Percentiles rank a stretch among this genome's conserved stretches.
These are phyloP conservation scores for Castor canadensis DNA, from an alignment of 2,113 vertebrate genomes.

Conservation along the genomic window DNA sequence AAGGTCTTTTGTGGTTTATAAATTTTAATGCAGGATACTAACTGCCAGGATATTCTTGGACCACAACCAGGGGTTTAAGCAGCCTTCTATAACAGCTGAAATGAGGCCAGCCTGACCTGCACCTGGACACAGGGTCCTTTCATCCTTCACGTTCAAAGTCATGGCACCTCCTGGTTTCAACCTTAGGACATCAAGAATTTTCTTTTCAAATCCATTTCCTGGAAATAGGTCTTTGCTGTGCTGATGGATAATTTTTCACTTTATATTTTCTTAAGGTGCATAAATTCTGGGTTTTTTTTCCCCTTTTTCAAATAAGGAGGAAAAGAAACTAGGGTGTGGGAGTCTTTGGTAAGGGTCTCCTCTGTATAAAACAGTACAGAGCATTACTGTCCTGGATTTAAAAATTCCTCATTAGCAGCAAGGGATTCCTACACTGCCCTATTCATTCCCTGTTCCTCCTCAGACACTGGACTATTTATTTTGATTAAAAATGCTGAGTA, in stretches of 20 bases:
- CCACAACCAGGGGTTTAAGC: conserved; percentile 81
- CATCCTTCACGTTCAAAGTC: conserved; percentile 84
- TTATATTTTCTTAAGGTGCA: conserved; percentile 80
- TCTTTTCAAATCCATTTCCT: conserved; percentile 86
- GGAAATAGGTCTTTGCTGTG: conserved; percentile 83
- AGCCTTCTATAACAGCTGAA: conserved; percentile 82
- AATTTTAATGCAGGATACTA: conserved; percentile 87
- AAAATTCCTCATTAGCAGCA: conserved; percentile 40
- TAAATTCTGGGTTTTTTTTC: conserved; percentile 69
- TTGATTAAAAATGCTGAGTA: conserved; percentile 71
- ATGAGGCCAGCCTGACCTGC: conserved; percentile 79
- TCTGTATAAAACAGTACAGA: conserved; percentile 61
- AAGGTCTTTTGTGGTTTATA: conserved; percentile 87
- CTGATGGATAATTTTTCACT: conserved; percentile 86
- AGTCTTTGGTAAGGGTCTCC: conserved; percentile 53
- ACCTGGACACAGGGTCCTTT: conserved; percentile 88
- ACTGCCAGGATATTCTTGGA: conserved; percentile 87
- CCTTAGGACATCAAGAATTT: conserved; percentile 84
- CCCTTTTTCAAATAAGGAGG: conserved; percentile 51
- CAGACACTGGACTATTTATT: conserved; percentile 56
- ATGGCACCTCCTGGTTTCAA: conserved; percentile 84
- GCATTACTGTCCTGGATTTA: conserved; percentile 46
- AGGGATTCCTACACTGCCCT: conserved; percentile 31
- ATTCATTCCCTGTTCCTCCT: conserved; percentile 62
- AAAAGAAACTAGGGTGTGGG: background rate